Base-by-base conservation (phyloP, 1,140 invertebrate species). In the Sminthurinus signatus region DNA sequence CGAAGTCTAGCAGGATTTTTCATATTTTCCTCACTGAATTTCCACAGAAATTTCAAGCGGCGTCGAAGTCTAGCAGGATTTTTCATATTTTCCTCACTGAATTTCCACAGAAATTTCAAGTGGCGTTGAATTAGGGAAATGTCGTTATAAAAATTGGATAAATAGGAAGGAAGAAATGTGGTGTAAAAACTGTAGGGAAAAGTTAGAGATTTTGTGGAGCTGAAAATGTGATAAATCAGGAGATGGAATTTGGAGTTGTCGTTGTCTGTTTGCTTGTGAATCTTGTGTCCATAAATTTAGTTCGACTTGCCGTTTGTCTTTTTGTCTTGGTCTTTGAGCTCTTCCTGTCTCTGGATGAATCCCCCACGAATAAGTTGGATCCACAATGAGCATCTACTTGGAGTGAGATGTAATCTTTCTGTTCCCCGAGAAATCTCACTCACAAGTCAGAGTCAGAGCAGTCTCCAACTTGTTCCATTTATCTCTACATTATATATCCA, bases 181-280 rank as follows among this genome's bases (percentile, higher is more conserved):
- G 43, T 60, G 28, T 68, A 66, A 36, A 36, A 68, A 68, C 28
- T 68, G 64, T 64, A 29, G 48, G 5, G 61, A 68, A 68, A 64
- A 68, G 64, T 60, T 68, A 55, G 64, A 54, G 63, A 63, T 65
- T 46, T 31, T 36, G 46, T 36, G 10, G 42, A 54, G 60, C 58
- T 43, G 60, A 64, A 55, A 64, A 64, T 59, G 65, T 66, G 63
- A 69, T 69, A 69, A 69, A 69, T 69, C 68, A 69, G 57, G 21
- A 44, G 54, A 62, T 60, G 60, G 36, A 36, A 29, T n/a, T n/a
- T n/a, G n/a, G n/a, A n/a, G n/a, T n/a, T n/a, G n/a, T n/a, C n/a
- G n/a, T n/a, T 39, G 23, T 5, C n/a, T 36, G 17, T 59, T 60
- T 56, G 42, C 56, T 59, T 62, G 48, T 56, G 19, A 59, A 29